Evolutionary conservation across 2,113 vertebrate species (phyloP).

Genomic region (Oophaga pumilio): DNA sequence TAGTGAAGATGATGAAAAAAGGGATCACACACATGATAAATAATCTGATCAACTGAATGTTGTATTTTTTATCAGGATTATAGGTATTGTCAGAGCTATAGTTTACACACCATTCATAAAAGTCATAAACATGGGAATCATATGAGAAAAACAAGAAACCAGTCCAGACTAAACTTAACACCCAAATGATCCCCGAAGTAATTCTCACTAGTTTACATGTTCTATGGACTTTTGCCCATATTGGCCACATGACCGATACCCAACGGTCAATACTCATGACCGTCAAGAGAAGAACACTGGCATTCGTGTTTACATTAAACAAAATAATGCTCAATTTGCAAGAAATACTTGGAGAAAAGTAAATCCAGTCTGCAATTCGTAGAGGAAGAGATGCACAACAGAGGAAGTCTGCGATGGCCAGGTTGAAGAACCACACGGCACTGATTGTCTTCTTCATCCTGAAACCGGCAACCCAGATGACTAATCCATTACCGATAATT

Average conservation of each 20-base stretch:
- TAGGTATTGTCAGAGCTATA: not conserved
- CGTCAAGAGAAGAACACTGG: not conserved
- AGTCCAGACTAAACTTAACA: not conserved
- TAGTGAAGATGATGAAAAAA: not conserved
- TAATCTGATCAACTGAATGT: not conserved
- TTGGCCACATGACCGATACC: not conserved
- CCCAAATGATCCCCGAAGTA: not conserved
- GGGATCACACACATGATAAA: not conserved
- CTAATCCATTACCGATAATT: not conserved
- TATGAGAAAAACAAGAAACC: not conserved
- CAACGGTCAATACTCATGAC: conserved; percentile 7
- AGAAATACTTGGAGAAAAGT: not conserved
- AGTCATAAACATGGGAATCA: not conserved
- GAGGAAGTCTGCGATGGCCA: not conserved
- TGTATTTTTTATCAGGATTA: not conserved
- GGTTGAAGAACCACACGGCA: not conserved
- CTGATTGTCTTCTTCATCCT: conserved; percentile 7
- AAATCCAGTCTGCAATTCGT: not conserved
- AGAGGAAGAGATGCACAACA: not conserved
- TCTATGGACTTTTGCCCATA: not conserved
- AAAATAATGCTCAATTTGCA: not conserved
- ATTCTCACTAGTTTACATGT: not conserved
- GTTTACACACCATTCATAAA: not conserved
- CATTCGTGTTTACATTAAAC: not conserved
- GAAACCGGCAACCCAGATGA: conserved; percentile 14